Evolutionary conservation across 2,888 invertebrate genomes (phyloP).

Genomic region (Chalcis sispes): DNA sequence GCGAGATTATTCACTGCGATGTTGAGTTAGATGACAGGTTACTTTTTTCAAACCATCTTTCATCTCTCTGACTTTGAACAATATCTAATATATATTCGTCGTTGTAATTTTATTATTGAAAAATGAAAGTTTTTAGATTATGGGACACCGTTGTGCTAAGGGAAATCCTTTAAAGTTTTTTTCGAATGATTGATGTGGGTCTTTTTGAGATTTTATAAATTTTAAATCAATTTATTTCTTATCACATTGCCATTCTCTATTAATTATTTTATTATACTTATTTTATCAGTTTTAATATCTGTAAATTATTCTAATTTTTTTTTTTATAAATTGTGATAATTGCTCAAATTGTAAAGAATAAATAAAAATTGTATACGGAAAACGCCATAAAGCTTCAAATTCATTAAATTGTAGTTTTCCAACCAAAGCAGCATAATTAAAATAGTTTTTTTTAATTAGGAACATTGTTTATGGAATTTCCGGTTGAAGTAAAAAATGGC

Average conservation of each 20-base stretch:
- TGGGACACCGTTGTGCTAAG: background rate
- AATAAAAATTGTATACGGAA: too few relatives aligned
- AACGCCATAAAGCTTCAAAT: too few relatives aligned
- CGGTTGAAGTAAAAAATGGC: background rate
- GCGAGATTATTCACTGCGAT: slow-evolving; percentile 54
- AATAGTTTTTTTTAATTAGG: background rate
- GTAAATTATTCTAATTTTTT: too few relatives aligned
- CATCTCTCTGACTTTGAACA: slow-evolving; percentile 30
- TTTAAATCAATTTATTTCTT: too few relatives aligned
- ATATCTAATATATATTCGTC: too few relatives aligned
- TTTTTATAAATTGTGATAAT: too few relatives aligned
- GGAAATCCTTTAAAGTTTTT: background rate
- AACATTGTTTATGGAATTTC: slow-evolving; percentile 30
- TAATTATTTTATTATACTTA: too few relatives aligned
- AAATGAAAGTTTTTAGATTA: slow-evolving; percentile 25
- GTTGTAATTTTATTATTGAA: slow-evolving; percentile 22
- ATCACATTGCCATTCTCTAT: too few relatives aligned
- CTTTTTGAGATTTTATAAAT: too few relatives aligned
- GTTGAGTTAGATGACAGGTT: slow-evolving; percentile 50
- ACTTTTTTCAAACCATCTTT: slow-evolving; percentile 53
- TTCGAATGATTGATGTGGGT: too few relatives aligned
- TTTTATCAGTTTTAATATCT: too few relatives aligned
- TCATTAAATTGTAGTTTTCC: background rate
- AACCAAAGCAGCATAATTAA: background rate
- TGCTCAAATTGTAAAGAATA: too few relatives aligned